Base-by-base conservation (phyloP, 2,113 vertebrate genomes). In the Paradisaea rubra region DNA sequence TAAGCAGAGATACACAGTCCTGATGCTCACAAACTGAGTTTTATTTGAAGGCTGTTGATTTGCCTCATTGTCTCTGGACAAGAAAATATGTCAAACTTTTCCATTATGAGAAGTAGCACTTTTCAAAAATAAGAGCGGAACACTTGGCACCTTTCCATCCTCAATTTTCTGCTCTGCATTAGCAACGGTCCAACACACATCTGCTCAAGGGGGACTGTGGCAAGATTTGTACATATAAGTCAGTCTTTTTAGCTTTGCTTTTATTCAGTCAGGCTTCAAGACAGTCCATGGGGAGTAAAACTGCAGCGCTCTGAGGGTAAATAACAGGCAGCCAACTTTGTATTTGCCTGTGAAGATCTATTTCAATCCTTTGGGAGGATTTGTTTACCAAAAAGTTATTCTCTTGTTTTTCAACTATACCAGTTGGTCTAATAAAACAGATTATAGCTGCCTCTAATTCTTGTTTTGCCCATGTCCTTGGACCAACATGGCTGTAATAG, bases 301-400 rank as follows among this genome's bases (percentile, higher is more conserved):
- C 64, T 54, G 21, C 61, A 72, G 5, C 0, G 0, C 18, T 89
- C 23, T 39, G 59, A 81, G 86, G 33, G 47, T 81, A 92, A 91
- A 63, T 59, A 92, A 61, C 65, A 81, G 23, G 25, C 73, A 66
- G 60, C 10, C 64, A 86, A 78, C 42, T 81, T 91, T 70, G 21
- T 35, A 66, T 77, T 91, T 91, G 64, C 50, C 59, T 86, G 56
- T 23, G 37, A 94, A 95, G 30, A 35, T 45, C 39, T 81, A 15
- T 47, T 92, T 74, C 56, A 74, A 4, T 63, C 65, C 42, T 61
- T 33, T 74, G 77, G 60, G 86, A 92, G 33, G 28, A 63, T 41
- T 78, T 94, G 72, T 92, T 91, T 89, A 70, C 42, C 30, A 78
- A 81, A 94, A 88, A 23, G 11, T 91, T 92, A 85, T 47, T 70